Conservation (phyloP, 1,140 invertebrate genomes). For the Radopholus similis region DNA sequence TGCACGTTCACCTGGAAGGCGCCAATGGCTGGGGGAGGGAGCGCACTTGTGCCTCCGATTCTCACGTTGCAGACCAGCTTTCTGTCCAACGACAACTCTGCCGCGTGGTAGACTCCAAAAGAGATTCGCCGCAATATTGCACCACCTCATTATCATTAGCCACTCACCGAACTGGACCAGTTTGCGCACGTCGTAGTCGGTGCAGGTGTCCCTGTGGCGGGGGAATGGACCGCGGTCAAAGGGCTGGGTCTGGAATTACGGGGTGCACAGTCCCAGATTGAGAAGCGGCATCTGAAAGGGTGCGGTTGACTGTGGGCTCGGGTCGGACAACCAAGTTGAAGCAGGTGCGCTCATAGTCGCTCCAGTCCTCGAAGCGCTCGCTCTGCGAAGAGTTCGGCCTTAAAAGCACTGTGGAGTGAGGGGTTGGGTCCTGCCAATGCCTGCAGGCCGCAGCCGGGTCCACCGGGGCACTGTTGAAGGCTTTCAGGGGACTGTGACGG, state of each 20-base stretch:
- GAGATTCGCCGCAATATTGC: too few relatives aligned
- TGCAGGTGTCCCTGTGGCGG: conserved; percentile 47
- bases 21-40: not conserved
- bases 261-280: conserved; percentile 55
- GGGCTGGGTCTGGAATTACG: too few relatives aligned
- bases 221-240: too few relatives aligned
- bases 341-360: conserved; percentile 47
- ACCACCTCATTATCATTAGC: conserved; percentile 11
- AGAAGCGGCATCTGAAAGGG: conserved; percentile 42
- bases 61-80: conserved; percentile 53
- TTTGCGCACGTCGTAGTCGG: conserved; percentile 53
- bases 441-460: conserved; percentile 43
- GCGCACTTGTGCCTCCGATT: not conserved
- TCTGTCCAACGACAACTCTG: conserved; percentile 37
- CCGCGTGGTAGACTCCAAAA: conserved; percentile 50
- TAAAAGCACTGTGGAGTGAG: not conserved
- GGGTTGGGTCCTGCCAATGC: conserved; percentile 17
- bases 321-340: conserved; percentile 37
- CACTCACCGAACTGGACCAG: conserved; percentile 50
- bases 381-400: conserved; percentile 23
- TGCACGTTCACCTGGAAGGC: conserved; percentile 29
- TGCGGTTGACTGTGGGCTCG: not conserved
- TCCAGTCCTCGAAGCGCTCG: conserved; percentile 29
- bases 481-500: conserved; percentile 55
- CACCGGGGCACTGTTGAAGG: conserved; percentile 33